A percentile compares a stretch with the other conserved stretches of the same genome.
Evolutionary conservation across 1,140 invertebrate genomes (phyloP).

Genomic region (Pentalonia nigronervosa): DNA sequence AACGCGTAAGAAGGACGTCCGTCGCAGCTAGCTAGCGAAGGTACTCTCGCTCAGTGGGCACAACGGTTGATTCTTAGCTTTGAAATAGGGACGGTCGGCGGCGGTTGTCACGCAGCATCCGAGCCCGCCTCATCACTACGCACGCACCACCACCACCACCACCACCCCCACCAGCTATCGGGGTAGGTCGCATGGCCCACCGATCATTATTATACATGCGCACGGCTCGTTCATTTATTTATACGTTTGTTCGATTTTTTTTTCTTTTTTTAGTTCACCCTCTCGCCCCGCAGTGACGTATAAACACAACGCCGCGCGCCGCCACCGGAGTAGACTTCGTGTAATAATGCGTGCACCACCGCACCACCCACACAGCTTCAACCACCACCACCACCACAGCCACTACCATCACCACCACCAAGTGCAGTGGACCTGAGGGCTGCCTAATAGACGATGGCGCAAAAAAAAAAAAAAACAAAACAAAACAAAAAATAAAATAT

Average conservation of each 20-base stretch:
- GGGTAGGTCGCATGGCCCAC: not conserved
- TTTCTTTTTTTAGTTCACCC: not conserved
- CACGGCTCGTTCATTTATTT: conserved; percentile 40
- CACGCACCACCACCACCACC: not conserved
- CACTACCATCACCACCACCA: no score
- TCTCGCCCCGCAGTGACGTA: not conserved
- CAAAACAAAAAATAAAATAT: not conserved
- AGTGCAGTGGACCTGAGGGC: not conserved
- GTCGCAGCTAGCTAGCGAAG: not conserved
- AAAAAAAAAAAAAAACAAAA: not conserved
- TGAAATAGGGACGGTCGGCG: not conserved
- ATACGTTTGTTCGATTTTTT: conserved; percentile 53
- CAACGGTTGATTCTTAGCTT: not conserved
- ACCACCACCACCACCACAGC: not conserved
- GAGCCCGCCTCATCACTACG: not conserved
- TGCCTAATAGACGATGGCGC: not conserved
- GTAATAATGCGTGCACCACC: not conserved
- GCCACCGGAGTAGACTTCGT: not conserved
- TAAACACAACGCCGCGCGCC: not conserved
- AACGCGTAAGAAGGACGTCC: not conserved
- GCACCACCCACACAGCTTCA: not conserved
- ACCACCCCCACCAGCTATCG: not conserved
- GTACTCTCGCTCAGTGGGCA: not conserved
- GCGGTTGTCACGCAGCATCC: conserved; percentile 2
- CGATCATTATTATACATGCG: conserved; percentile 48